phyloP scores from a whole-genome alignment of 2,113 vertebrate species.

The Siniperca knerii region DNA sequence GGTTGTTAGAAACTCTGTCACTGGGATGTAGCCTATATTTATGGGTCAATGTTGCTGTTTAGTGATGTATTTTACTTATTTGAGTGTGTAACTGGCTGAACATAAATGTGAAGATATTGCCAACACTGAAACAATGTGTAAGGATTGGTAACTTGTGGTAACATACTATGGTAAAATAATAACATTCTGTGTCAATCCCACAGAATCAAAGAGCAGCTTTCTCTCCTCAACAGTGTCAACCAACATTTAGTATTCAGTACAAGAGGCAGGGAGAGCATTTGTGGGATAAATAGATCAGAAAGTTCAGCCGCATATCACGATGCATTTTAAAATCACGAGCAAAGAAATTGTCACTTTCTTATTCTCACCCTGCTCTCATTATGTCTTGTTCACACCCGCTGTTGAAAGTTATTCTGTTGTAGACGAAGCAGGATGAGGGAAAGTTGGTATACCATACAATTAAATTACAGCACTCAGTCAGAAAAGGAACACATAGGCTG shows the following conservation, averaged over 20 bases:
- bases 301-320: not conserved
- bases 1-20: not conserved
- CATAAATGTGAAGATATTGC: not conserved
- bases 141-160: no score
- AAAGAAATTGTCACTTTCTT: constrained; percentile 13
- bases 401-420: not conserved
- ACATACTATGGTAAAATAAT: not conserved
- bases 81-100: not conserved
- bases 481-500: not conserved
- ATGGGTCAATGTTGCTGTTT: not conserved
- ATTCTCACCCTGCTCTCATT: constrained; percentile 32
- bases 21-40: not conserved
- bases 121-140: not conserved
- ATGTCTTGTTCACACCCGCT: not conserved
- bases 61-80: not conserved
- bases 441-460: not conserved
- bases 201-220: not conserved
- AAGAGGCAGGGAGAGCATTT: not conserved
- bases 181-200: not conserved
- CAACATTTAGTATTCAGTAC: not conserved
- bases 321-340: constrained; percentile 25
- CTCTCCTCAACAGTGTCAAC: not conserved
- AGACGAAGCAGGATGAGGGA: not conserved
- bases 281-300: constrained; percentile 6
- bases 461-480: not conserved